These are phyloP conservation scores for Sciurus niger DNA, from an alignment of 2,113 vertebrate genomes.

Conservation along the genomic window DNA sequence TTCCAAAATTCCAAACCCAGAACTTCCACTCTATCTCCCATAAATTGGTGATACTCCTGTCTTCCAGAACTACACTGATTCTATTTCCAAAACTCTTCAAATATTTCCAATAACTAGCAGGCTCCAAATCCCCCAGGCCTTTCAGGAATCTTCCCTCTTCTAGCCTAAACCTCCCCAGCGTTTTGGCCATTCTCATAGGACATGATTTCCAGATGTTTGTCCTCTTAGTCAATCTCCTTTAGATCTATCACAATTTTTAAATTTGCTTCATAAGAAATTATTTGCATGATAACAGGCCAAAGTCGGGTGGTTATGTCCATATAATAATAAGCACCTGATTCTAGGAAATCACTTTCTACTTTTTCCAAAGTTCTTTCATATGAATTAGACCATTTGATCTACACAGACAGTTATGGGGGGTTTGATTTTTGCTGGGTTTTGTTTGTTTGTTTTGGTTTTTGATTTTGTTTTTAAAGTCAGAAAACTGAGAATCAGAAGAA, in stretches of 20 bases:
- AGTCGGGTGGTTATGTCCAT: background rate
- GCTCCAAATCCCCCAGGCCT: background rate
- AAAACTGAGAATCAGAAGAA: background rate
- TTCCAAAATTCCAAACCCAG: constrained; percentile 18
- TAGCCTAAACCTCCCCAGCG: background rate
- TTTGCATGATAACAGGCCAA: background rate
- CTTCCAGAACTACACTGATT: background rate
- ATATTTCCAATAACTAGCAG: background rate
- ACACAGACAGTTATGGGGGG: background rate
- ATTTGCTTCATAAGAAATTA: constrained; percentile 13
- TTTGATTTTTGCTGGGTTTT: background rate
- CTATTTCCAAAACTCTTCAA: background rate
- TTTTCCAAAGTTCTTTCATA: background rate
- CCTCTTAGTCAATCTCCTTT: background rate
- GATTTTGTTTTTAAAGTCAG: background rate
- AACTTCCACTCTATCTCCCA: background rate
- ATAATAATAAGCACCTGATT: background rate
- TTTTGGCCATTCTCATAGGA: background rate
- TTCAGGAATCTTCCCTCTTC: background rate
- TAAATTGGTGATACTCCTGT: background rate
- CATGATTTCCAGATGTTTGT: background rate
- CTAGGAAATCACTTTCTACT: constrained; percentile 19
- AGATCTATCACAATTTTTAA: background rate
- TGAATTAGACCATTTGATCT: background rate
- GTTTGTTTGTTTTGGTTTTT: no score